A percentile compares a stretch with the other conserved stretches of the same genome.
These are phyloP conservation scores for Kradibia gibbosae DNA, from an alignment of 1,140 invertebrate genomes.

Conservation along the genomic window DNA sequence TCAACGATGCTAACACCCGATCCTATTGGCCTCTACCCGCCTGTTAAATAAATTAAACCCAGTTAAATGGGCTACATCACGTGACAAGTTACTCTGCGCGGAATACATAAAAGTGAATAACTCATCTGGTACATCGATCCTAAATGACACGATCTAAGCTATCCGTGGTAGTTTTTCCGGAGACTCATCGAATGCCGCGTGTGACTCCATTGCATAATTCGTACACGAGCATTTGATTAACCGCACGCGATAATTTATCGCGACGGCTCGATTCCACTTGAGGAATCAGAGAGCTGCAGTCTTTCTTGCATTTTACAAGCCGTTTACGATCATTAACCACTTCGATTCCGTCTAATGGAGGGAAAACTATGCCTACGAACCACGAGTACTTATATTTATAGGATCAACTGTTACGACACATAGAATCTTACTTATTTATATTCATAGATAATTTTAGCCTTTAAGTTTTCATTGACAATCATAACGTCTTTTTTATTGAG, in stretches of 20 bases:
- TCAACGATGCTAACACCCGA: not conserved
- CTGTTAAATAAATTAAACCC: not conserved
- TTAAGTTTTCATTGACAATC: no score
- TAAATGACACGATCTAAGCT: not conserved
- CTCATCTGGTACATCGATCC: not conserved
- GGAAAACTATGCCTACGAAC: no score
- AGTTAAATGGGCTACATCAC: not conserved
- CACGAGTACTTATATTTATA: not conserved
- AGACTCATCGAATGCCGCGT: not conserved
- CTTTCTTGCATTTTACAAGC: not conserved
- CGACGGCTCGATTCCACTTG: not conserved
- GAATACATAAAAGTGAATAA: not conserved
- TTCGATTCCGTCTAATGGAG: not conserved
- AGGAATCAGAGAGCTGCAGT: not conserved
- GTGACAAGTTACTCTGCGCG: not conserved
- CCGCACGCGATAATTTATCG: slow-evolving; percentile 42
- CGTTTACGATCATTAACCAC: not conserved
- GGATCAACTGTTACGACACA: no score
- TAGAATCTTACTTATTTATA: no score
- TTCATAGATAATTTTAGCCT: no score
- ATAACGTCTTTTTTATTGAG: no score
- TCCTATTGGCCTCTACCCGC: not conserved
- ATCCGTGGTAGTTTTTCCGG: not conserved
- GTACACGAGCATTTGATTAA: slow-evolving; percentile 41
- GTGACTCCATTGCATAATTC: slow-evolving; percentile 33